Percentiles rank a stretch among this genome's conserved stretches.
Conservation (phyloP, 2,797 vertebrate genomes). For the Agapornis canus region DNA sequence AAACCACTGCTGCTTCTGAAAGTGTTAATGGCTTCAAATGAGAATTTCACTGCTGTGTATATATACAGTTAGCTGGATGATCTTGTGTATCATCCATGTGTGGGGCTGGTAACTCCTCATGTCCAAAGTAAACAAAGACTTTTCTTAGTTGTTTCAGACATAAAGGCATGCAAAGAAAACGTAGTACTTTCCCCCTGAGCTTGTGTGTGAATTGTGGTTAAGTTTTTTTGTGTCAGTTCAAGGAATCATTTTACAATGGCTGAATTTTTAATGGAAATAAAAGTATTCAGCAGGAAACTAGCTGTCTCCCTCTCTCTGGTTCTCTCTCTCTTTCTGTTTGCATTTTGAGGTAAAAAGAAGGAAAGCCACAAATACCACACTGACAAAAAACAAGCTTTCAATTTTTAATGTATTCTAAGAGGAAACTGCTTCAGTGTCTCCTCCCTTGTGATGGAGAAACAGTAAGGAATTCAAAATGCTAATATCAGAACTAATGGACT, state of each 20-base stretch:
- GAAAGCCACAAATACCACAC: not conserved
- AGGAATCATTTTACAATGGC: not conserved
- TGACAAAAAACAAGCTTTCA: not conserved
- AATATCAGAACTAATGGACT: not conserved
- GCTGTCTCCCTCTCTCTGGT: not conserved
- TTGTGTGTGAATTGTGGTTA: not conserved
- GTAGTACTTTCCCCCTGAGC: not conserved
- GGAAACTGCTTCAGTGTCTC: not conserved
- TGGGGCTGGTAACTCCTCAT: not conserved
- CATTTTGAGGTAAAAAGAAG: not conserved
- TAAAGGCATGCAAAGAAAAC: not conserved
- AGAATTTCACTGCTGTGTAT: not conserved
- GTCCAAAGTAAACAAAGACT: not conserved
- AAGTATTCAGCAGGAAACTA: not conserved
- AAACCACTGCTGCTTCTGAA: not conserved
- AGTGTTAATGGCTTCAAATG: not conserved
- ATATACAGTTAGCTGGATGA: not conserved
- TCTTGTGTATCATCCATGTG: not conserved
- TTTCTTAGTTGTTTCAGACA: not conserved
- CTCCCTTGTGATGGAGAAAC: not conserved
- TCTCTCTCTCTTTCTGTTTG: not conserved
- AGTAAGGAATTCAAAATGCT: not conserved
- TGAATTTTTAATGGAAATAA: slow-evolving; percentile 48
- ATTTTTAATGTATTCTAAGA: not conserved
- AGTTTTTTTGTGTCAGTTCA: slow-evolving; percentile 14